phyloP scores from a whole-genome alignment of 2,113 vertebrate species.

The Nerophis lumbriciformis region DNA sequence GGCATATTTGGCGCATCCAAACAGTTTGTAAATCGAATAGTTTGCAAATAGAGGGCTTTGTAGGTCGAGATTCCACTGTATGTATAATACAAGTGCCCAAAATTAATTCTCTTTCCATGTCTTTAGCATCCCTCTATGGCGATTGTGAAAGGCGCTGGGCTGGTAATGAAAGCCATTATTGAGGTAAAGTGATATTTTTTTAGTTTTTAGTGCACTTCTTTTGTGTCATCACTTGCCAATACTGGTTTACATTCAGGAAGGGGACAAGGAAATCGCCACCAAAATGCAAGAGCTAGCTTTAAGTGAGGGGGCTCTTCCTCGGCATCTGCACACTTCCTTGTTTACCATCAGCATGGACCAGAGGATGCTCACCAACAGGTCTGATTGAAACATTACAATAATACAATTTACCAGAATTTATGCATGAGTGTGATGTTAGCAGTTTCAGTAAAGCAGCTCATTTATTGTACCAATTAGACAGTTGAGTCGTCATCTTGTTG shows the following conservation, averaged over 20 bases:
- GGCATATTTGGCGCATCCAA: too few relatives aligned
- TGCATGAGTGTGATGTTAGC: background rate
- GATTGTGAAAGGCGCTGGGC: slow-evolving; percentile 94
- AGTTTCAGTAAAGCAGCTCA: background rate
- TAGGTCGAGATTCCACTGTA: too few relatives aligned
- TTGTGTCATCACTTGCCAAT: background rate
- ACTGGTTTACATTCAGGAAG: slow-evolving; percentile 74
- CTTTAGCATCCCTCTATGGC: slow-evolving; percentile 97
- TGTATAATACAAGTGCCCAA: too few relatives aligned
- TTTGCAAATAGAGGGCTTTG: too few relatives aligned
- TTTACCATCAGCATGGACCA: slow-evolving; percentile 97
- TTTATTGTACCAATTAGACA: slow-evolving; percentile 36
- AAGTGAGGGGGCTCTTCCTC: slow-evolving; percentile 94
- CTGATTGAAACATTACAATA: too few relatives aligned
- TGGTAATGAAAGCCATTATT: slow-evolving; percentile 99
- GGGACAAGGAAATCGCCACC: slow-evolving; percentile 96
- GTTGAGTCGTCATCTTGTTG: slow-evolving; percentile 96
- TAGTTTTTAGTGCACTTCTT: background rate
- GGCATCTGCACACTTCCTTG: slow-evolving; percentile 93
- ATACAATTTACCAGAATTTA: background rate
- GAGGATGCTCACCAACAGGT: slow-evolving; percentile 98
- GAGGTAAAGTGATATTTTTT: slow-evolving; percentile 72
- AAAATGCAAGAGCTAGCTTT: slow-evolving; percentile 99
- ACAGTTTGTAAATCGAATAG: too few relatives aligned
- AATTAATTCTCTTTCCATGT: background rate